Evolutionary conservation across 1,140 invertebrate species (phyloP), one percentile per base, ranked within the genome.

Genomic region (Aphelinus certus): DNA sequence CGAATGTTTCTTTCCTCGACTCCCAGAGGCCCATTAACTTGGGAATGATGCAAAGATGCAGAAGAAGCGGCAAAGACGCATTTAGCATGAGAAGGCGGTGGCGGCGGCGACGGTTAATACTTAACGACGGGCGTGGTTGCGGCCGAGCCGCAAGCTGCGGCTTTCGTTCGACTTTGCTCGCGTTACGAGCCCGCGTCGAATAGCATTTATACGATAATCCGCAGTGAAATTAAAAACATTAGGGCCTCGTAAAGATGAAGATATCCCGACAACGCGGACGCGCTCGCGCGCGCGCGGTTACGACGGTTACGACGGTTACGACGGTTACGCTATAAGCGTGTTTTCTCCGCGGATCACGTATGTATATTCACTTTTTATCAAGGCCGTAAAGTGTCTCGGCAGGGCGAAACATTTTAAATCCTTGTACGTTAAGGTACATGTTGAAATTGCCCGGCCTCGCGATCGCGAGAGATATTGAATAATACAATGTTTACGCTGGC

Each of bases 181-280:
- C 26, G 3, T 45, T 57, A n/a, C 66, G 7, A 57, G 55, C 51
- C 49, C 49, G 42, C 26, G 65, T 63, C 45, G 55, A 68, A 56
- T 68, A 46, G 53, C 60, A 51, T 82, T 83, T 80, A 26, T 26
- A 80, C 78, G 80, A 83, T 84, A 82, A 84, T 81, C 79, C 76
- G 73, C 78, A 67, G 79, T 79, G 78, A 84, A 83, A 84, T 82
- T 81, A 83, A 84, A 83, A 84, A 83, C 79, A 81, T 83, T 83
- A 83, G 77, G 77, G 77, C 73, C 77, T 82, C 83, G 74, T 84
- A 83, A 84, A 83, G 79, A 83, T 83, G 79, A 82, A 83, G 78
- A 82, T 82, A 84, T 83, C 80, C 71, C 74, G 26, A 26, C 26
- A 26, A 26, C 26, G 26, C 26, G 26, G 26, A 26, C 26, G 26